A percentile compares a stretch with the other conserved stretches of the same genome.
Conservation (phyloP, 2,888 invertebrate genomes). For the Aleiodes testaceus region DNA sequence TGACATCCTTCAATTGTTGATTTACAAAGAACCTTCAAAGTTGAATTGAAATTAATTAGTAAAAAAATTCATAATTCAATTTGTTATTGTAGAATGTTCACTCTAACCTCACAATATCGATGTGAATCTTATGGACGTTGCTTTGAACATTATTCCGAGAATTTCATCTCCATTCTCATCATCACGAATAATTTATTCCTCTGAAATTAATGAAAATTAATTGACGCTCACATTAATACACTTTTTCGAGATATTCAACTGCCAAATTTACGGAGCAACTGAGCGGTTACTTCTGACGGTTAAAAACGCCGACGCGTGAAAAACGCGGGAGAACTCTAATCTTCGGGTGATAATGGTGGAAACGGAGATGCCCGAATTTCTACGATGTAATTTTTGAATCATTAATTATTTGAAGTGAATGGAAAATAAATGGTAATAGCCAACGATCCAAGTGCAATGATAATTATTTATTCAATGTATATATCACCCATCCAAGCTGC, state of each 20-base stretch:
- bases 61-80: no score
- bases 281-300: background rate
- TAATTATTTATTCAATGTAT: slow-evolving; percentile 56
- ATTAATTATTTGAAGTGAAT: no score
- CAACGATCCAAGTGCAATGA: slow-evolving; percentile 53
- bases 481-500: slow-evolving; percentile 63
- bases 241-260: background rate
- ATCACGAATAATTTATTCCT: background rate
- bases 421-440: background rate
- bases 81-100: no score
- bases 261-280: background rate
- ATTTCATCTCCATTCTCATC: no score
- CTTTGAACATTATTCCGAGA: no score
- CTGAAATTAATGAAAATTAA: background rate
- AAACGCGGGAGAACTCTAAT: background rate
- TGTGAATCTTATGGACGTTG: no score
- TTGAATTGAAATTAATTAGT: no score
- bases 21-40: no score
- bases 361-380: background rate
- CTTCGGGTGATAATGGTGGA: background rate
- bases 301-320: background rate
- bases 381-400: background rate
- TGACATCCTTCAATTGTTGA: no score
- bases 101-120: no score
- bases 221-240: background rate